phyloP scores from a whole-genome alignment of 2,113 vertebrate species.

The Phodopus roborovskii region DNA sequence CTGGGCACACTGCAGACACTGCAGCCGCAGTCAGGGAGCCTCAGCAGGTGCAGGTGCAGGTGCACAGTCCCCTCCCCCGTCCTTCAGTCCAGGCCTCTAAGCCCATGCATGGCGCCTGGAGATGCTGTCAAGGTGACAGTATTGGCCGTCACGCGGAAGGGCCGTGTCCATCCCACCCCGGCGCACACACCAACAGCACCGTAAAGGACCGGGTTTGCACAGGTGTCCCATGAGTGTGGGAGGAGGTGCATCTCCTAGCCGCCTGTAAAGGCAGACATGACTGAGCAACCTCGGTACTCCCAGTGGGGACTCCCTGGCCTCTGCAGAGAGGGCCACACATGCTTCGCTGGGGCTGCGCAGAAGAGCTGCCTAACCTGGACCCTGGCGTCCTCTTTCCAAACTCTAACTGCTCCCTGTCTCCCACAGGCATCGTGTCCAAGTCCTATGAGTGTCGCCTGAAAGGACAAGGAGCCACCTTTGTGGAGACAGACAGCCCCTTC shows the following conservation, averaged over 20 bases:
- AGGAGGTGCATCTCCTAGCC: not conserved
- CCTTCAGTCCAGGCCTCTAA: too few species aligned
- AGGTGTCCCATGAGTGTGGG: not conserved
- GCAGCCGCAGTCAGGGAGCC: not conserved
- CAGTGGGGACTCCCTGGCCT: not conserved
- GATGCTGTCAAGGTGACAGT: not conserved
- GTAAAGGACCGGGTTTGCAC: not conserved
- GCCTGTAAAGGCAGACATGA: too few species aligned
- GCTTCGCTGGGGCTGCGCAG: rapidly evolving
- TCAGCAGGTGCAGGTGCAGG: not conserved
- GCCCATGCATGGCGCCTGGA: too few species aligned
- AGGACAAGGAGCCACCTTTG: conserved; percentile 96
- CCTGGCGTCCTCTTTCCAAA: not conserved
- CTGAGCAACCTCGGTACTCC: not conserved
- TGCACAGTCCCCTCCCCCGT: not conserved
- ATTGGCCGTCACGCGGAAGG: too few species aligned
- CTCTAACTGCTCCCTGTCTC: conserved; percentile 74
- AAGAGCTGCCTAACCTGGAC: not conserved
- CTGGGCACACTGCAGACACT: not conserved
- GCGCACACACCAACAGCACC: not conserved
- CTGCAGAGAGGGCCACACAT: not conserved
- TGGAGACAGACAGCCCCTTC: conserved; percentile 90
- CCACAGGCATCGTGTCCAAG: conserved; percentile 97
- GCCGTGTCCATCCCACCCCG: rapidly evolving
- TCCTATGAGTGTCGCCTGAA: conserved; percentile 98